phyloP scores from a whole-genome alignment of 1,140 invertebrate species.

The Propsilocerus akamusi region DNA sequence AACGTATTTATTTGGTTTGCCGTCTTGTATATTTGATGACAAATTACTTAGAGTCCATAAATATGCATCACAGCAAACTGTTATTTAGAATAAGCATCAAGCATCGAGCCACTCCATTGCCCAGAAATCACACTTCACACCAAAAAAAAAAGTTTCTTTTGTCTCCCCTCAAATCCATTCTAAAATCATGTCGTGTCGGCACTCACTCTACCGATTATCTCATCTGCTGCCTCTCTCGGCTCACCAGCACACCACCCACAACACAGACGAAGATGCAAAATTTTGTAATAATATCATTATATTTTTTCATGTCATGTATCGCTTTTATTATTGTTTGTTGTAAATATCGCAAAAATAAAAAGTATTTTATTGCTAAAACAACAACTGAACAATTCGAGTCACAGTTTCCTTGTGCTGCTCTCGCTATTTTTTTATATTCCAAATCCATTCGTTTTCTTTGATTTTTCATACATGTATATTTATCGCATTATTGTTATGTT shows the following conservation, averaged over 20 bases:
- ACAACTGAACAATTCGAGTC: not conserved
- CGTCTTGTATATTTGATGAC: too few species aligned
- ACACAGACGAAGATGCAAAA: not conserved
- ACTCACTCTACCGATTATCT: too few species aligned
- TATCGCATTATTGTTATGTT: slow-evolving; percentile 1
- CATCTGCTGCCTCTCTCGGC: too few species aligned
- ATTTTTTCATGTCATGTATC: slow-evolving; percentile 2
- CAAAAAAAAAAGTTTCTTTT: too few species aligned
- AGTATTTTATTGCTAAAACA: slow-evolving; percentile 1
- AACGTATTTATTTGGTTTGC: too few species aligned
- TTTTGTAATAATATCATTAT: slow-evolving; percentile 2
- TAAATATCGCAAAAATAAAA: too few species aligned
- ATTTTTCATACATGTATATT: slow-evolving; percentile 1
- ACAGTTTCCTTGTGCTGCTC: not conserved
- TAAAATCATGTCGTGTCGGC: too few species aligned
- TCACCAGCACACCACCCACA: too few species aligned
- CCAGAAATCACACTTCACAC: not conserved
- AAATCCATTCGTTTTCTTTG: not conserved
- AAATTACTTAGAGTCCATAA: too few species aligned
- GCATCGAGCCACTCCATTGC: not conserved
- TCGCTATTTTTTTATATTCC: not conserved
- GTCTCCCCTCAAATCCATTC: too few species aligned
- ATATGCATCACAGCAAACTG: not conserved
- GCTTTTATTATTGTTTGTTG: slow-evolving; percentile 1
- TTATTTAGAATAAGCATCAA: too few species aligned